Percentiles rank a stretch among this genome's conserved stretches.
These are phyloP conservation scores for Pterocles orientalis DNA, from an alignment of 2,113 vertebrate species.

Conservation along the genomic window DNA sequence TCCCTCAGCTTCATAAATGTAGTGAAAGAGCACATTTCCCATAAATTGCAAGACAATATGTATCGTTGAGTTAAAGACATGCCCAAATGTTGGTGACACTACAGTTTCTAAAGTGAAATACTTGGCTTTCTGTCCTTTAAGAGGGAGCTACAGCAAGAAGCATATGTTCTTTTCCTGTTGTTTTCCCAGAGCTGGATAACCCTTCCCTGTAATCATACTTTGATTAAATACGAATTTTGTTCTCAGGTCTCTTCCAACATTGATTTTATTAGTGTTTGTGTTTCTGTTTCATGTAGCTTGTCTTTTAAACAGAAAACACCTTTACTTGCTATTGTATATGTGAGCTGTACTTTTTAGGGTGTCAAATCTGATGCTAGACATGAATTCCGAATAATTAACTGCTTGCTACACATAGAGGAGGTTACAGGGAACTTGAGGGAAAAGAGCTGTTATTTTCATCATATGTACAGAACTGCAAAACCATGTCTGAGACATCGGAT, in stretches of 20 bases:
- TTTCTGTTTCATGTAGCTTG: background rate
- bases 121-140: background rate
- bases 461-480: slow-evolving; percentile 19
- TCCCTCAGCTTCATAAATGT: background rate
- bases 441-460: background rate
- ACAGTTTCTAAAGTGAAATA: background rate
- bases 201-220: background rate
- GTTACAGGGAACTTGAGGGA: background rate
- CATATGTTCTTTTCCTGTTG: background rate
- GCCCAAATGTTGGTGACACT: background rate
- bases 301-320: slow-evolving; percentile 8
- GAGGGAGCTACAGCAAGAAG: background rate
- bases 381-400: slow-evolving; percentile 26
- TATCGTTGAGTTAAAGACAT: background rate
- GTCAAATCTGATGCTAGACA: background rate
- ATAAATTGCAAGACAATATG: background rate
- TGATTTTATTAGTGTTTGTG: background rate
- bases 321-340: background rate
- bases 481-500: background rate
- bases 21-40: background rate
- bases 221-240: background rate
- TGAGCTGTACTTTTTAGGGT: background rate
- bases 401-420: background rate
- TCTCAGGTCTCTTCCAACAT: background rate
- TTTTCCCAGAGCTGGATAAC: background rate